Evolutionary conservation across 2,113 vertebrate genomes (phyloP), one percentile per base, ranked within the genome.

Genomic region (Anseranas semipalmata): DNA sequence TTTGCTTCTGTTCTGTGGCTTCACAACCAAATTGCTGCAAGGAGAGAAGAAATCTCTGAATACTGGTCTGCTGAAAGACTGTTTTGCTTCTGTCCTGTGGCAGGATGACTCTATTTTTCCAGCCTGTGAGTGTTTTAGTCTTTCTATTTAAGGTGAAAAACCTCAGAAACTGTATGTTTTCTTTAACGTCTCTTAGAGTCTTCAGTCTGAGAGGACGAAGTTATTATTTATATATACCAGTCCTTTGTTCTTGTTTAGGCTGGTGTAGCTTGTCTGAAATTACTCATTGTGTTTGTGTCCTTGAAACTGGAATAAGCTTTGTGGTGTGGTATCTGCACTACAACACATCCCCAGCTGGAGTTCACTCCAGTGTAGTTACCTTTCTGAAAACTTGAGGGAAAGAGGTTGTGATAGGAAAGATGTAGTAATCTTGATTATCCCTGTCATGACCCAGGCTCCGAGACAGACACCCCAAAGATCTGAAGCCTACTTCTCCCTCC

Each of bases 81-180:
- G 58, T 93, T 96, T 96, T 96, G 14, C 37, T 77, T 94, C 70
- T 93, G 85, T 73, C 28, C 74, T 77, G 87, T 50, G 90, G 91
- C 67, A 90, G 55, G 78, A 85, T 91, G 91, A 95, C 41, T 91
- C 33, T 94, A 0, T 93, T 91, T 95, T 96, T 90, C 93, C 78
- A 77, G 73, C 4, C 71, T 90, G 48, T 68, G 59, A 94, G 39
- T 76, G 93, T 91, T 89, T 94, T 66, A 74, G 63, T 41, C 55
- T 83, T 89, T 95, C 94, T 96, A 85, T 96, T 96, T 96, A 88
- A 91, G 91, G 87, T 91, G 78, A 83, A 91, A 91, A 93, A 62
- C 91, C 87, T 94, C 80, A 89, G 86, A 83, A 97, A 89, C 59
- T 35, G 50, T 85, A 81, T 95, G 89, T 96, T 97, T 96, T 85